Evolutionary conservation across 2,888 invertebrate species (phyloP).

Genomic region (Baronia brevicornis): DNA sequence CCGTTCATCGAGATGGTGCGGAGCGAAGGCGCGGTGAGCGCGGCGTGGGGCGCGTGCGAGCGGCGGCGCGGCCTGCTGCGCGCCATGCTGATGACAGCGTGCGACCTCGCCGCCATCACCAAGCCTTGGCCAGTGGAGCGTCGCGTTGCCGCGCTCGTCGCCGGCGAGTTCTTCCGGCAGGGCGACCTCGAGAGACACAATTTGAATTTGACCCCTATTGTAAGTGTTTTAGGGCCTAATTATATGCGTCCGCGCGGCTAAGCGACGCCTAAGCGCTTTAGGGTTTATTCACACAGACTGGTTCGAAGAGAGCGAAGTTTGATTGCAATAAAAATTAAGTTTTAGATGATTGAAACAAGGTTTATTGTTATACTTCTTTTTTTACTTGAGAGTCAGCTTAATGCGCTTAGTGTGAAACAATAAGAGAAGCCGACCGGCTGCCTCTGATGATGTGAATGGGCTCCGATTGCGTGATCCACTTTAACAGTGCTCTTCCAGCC

Average conservation of each 20-base stretch:
- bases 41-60: slow-evolving; percentile 81
- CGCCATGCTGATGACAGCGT: slow-evolving; percentile 96
- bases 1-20: slow-evolving; percentile 84
- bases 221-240: slow-evolving; percentile 56
- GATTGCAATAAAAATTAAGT: too few relatives aligned
- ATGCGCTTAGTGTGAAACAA: too few relatives aligned
- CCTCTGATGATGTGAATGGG: too few relatives aligned
- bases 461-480: too few relatives aligned
- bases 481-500: too few relatives aligned
- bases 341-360: too few relatives aligned
- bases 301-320: too few relatives aligned
- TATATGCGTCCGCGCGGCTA: neutral
- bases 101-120: slow-evolving; percentile 95
- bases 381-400: too few relatives aligned
- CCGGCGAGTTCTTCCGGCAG: slow-evolving; percentile 95
- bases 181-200: slow-evolving; percentile 93
- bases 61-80: slow-evolving; percentile 88
- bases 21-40: slow-evolving; percentile 24
- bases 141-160: slow-evolving; percentile 93
- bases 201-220: slow-evolving; percentile 92
- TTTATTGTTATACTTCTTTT: too few relatives aligned
- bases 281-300: too few relatives aligned
- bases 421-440: too few relatives aligned
- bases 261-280: too few relatives aligned
- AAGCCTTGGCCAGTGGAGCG: slow-evolving; percentile 96